Conservation (phyloP, 2,113 vertebrate genomes). For the Apus apus region DNA sequence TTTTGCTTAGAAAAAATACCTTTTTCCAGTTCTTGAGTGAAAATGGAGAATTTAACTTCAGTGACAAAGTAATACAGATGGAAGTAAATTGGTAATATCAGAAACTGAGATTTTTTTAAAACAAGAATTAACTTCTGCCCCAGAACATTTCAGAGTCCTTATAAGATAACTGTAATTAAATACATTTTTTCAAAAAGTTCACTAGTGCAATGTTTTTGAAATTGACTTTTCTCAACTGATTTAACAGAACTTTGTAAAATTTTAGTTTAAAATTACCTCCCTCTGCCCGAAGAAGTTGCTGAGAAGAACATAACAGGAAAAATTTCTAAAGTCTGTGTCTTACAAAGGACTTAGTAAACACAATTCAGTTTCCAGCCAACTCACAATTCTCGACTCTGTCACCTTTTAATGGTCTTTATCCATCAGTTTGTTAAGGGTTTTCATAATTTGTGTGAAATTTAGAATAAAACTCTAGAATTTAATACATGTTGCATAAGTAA, state of each 20-base stretch:
- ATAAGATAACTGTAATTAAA: background rate
- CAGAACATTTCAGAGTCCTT: background rate
- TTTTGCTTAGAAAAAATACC: background rate
- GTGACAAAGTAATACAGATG: background rate
- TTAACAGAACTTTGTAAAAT: background rate
- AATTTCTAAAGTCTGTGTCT: background rate
- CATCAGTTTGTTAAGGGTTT: background rate
- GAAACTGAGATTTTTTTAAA: background rate
- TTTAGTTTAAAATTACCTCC: background rate
- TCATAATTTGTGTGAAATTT: background rate
- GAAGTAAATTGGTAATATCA: background rate
- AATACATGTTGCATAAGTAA: background rate
- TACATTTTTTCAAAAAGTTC: background rate
- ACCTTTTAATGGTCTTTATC: background rate
- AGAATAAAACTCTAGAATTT: background rate
- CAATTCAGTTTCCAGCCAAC: background rate
- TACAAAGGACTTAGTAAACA: background rate
- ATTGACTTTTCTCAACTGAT: background rate
- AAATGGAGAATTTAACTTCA: background rate
- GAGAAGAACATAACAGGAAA: background rate
- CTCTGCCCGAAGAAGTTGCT: background rate
- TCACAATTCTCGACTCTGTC: background rate
- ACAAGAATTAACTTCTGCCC: background rate
- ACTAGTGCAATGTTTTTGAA: background rate
- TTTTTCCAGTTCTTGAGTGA: background rate